phyloP scores from a whole-genome alignment of 2,888 invertebrate genomes.

The Ormyrus nitidulus region DNA sequence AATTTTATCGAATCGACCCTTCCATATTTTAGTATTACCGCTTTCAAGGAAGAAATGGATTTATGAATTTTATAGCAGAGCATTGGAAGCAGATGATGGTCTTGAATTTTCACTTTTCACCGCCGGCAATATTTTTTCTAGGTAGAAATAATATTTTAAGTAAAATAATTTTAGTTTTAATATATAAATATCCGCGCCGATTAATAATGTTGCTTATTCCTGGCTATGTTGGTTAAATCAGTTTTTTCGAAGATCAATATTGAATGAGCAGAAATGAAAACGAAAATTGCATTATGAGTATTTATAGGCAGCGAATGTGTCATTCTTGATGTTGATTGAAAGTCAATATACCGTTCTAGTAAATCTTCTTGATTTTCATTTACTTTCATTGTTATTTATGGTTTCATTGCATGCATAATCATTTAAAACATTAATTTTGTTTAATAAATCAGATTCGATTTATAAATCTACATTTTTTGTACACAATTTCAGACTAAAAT shows the following conservation, averaged over 20 bases:
- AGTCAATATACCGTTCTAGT: neutral
- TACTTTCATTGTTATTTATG: no score
- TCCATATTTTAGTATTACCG: no score
- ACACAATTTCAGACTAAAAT: no score
- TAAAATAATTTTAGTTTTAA: slow-evolving; percentile 25
- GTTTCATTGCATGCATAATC: no score
- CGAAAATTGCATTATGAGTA: neutral
- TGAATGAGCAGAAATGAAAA: slow-evolving; percentile 17
- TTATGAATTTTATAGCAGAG: neutral
- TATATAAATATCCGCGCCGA: slow-evolving; percentile 2
- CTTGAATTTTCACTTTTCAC: slow-evolving; percentile 4
- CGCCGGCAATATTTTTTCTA: neutral
- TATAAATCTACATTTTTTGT: no score
- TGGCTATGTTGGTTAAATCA: slow-evolving; percentile 13
- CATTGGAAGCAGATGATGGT: neutral
- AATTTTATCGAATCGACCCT: neutral
- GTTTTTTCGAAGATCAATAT: slow-evolving; percentile 29
- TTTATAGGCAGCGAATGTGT: slow-evolving; percentile 6
- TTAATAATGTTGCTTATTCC: slow-evolving; percentile 13
- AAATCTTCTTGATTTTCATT: no score
- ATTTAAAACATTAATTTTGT: no score
- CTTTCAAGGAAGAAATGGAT: slow-evolving; percentile 10
- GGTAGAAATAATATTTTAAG: slow-evolving; percentile 8
- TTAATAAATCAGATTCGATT: no score
- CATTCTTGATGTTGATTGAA: neutral